Base-by-base conservation (phyloP, 1,140 invertebrate genomes). In the Uloborus diversus region DNA sequence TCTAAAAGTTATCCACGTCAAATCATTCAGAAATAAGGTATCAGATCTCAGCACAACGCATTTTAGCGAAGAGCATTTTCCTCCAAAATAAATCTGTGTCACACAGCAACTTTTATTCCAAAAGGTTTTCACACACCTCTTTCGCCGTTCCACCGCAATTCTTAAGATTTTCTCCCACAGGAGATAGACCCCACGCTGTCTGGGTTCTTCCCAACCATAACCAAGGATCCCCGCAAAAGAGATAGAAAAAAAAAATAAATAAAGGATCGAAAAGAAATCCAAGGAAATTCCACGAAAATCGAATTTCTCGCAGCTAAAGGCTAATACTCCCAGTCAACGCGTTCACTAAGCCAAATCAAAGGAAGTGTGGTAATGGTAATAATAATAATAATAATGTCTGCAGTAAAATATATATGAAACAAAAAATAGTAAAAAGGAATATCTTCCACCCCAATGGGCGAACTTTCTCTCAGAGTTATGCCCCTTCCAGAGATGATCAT, bases 321-420 rank as follows among this genome's bases (percentile, higher is more conserved):
- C 20, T 42, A 47, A 57, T 20, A 14, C 20, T 27, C 20, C 69
- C 20, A 61, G 56, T 49, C 69, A 61, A 62, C 53, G 25, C 13
- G 57, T 5, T 28, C 33, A 28, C 69, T 59, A 61, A 61, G 23
- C 56, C 69, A 47, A 73, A 73, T 73, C 33, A 73, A 61, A 73
- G 30, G 35, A 73, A 71, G 14, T 20, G 66, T 27, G 14, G 4
- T 23, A 59, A 61, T 30, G 20, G 56, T 49, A 35, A 61, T 61
- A 47, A 47, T 62, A 73, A 73, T 73, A 73, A 73, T 73, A 68
- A 73, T 42, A 73, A 73, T 47, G 47, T 61, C 69, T 33, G 42
- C 56, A 73, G 51, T 49, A 61, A 73, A 61, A 73, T 49, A 49
- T 66, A 66, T 49, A 27, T 47, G 35, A 4, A 49, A n/a, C 28